phyloP scores from a whole-genome alignment of 1,140 invertebrate species.

The Delia radicum region DNA sequence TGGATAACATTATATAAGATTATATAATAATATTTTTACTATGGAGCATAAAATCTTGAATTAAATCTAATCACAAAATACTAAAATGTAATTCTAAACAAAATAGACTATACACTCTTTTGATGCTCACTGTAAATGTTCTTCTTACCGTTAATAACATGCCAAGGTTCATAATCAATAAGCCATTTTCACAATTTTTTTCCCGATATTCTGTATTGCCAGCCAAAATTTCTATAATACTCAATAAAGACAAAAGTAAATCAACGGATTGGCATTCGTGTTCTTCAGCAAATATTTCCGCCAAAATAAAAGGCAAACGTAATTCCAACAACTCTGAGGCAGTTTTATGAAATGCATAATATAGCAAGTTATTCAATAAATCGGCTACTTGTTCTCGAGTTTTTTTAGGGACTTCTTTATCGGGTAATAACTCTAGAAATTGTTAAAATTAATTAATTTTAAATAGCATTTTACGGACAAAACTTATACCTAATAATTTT shows the following conservation, averaged over 20 bases:
- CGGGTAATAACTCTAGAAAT: slow-evolving; percentile 29
- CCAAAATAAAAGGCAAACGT: slow-evolving; percentile 31
- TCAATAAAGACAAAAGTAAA: slow-evolving; percentile 38
- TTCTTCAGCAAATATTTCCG: slow-evolving; percentile 34
- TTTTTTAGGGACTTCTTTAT: slow-evolving; percentile 35
- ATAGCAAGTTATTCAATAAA: slow-evolving; percentile 36
- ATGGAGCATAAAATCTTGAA: too few relatives aligned
- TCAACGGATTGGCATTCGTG: slow-evolving; percentile 40
- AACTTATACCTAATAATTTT: slow-evolving; percentile 28
- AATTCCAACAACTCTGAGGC: slow-evolving; percentile 27
- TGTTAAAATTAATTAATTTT: background rate
- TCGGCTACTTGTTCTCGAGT: slow-evolving; percentile 43
- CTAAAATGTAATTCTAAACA: background rate
- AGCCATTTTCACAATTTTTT: slow-evolving; percentile 25
- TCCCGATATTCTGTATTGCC: slow-evolving; percentile 42
- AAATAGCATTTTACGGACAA: background rate
- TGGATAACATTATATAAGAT: too few relatives aligned
- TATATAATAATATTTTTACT: too few relatives aligned
- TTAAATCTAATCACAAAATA: too few relatives aligned
- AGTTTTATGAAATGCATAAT: slow-evolving; percentile 34
- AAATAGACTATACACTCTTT: background rate
- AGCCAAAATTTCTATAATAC: slow-evolving; percentile 41
- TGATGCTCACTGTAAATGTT: too few relatives aligned
- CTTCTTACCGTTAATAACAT: slow-evolving; percentile 44
- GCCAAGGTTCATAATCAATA: slow-evolving; percentile 39